Evolutionary conservation across 2,888 invertebrate species (phyloP), one percentile per base, ranked within the genome.

Genomic region (Agrilus mali): DNA sequence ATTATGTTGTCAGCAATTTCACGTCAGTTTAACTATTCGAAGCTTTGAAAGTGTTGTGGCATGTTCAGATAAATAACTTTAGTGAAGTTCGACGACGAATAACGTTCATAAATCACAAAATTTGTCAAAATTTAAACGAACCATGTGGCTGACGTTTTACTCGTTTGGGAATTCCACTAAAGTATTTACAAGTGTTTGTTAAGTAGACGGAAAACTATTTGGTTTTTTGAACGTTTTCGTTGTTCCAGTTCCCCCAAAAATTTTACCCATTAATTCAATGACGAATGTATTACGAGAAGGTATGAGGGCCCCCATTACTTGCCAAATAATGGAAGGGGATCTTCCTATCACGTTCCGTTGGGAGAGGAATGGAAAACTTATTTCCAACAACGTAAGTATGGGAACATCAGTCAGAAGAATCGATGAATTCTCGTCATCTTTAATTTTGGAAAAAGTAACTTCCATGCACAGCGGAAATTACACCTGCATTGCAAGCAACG

Each of bases 241-340:
- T 42, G 53, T 64, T 63, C 43, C 72, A 85, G 86, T 86, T 54
- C 85, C 84, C 49, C 87, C 86, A 39, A 86, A 85, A 73, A 86
- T 87, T 57, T 75, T 86, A 67, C 86, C 86, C 33, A 86, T 87
- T 59, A 82, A 82, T 60, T 79, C 86, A 34, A 78, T 86, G 75
- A 86, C 85, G 47, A 81, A 84, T 63, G 73, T 87, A 62, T 70
- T 86, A 48, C 72, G 82, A 35, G 87, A 88, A 69, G 87, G 87
- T 44, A 85, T 89, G 79, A 74, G 90, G 54, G 88, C 88, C 31
- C 88, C 88, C 47, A 88, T 92, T 61, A 83, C 88, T 53, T 92
- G 90, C 65, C 86, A 88, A 69, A 86, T 90, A 63, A 77, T 89
- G 62, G 88, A 90, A 69, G 92, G 94, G 16, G 93, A 94, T 70